Base-by-base conservation (phyloP, 2,113 vertebrate genomes). In the Sceloporus tristichus region DNA sequence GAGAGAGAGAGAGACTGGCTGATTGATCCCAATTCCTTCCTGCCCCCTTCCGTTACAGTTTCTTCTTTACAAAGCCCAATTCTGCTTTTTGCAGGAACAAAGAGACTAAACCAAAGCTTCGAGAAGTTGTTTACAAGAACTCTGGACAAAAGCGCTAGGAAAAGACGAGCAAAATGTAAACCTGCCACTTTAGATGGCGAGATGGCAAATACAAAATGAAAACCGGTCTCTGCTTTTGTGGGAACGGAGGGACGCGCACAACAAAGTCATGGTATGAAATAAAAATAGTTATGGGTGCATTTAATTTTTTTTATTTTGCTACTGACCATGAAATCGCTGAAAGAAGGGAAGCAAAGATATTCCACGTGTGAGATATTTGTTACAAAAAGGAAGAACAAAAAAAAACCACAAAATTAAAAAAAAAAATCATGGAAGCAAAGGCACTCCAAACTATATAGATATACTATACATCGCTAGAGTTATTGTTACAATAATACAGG, bases 361-460 rank as follows among this genome's bases (percentile, higher is more conserved):
- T 90, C 87, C 87, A 86, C 82, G 83, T 25, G 40, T 91, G 92
- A 91, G 70, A 90, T 78, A 8, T 84, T 40, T 80, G 9, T 95
- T 93, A 86, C 92, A 94, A 96, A 91, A 87, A 92, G 82, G 73
- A 79, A 40, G 68, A 86, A 85, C 89, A 78, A 87, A 65, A 65
- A 18, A 65, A 71, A 71, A 29, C n/a, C n/a, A 29, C 8, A 91
- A 94, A 96, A 89, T 76, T 89, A 87, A 89, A 95, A 96, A 95
- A 96, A 95, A 95, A 95, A 96, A 92, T 95, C 96, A 98, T 98
- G 98, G 98, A 98, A 98, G 98, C 98, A 98, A 99, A 99, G 98
- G 98, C 98, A 99, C 98, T 99, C 98, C 98, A 99, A 99, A 99
- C 98, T 98, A 98, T 98, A 98, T 99, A 98, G 98, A 98, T 99